These are phyloP conservation scores for Pemphigus obesinymphae DNA, from an alignment of 1,140 invertebrate genomes.

Conservation along the genomic window DNA sequence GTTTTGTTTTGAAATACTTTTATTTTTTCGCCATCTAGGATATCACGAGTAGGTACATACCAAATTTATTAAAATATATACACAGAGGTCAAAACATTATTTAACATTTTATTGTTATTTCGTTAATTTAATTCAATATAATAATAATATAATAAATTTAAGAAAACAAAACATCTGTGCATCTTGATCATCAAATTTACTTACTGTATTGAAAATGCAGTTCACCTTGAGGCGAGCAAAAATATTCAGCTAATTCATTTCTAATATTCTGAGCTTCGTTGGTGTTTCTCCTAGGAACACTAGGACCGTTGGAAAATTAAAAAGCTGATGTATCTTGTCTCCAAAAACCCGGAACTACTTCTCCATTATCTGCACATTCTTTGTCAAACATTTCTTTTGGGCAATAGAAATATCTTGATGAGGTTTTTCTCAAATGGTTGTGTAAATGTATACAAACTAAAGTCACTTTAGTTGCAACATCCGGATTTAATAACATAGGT, in stretches of 20 bases:
- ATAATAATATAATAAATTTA: too few relatives aligned
- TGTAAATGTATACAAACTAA: constrained; percentile 46
- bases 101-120: too few relatives aligned
- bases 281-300: not conserved
- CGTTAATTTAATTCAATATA: too few relatives aligned
- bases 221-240: not conserved
- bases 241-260: not conserved
- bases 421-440: constrained; percentile 46
- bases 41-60: too few relatives aligned
- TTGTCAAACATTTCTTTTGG: not conserved
- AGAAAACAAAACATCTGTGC: too few relatives aligned
- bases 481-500: constrained; percentile 48
- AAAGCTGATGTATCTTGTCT: not conserved
- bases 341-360: not conserved
- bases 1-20: too few relatives aligned
- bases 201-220: too few relatives aligned
- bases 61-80: too few relatives aligned
- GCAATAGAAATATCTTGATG: not conserved
- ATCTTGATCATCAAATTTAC: too few relatives aligned
- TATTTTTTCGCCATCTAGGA: too few relatives aligned
- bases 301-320: not conserved
- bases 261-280: not conserved
- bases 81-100: too few relatives aligned
- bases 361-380: not conserved
- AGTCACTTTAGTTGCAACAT: constrained; percentile 48